Evolutionary conservation across 2,113 vertebrate genomes (phyloP), one percentile per base, ranked within the genome.

Genomic region (Sapayoa aenigma): DNA sequence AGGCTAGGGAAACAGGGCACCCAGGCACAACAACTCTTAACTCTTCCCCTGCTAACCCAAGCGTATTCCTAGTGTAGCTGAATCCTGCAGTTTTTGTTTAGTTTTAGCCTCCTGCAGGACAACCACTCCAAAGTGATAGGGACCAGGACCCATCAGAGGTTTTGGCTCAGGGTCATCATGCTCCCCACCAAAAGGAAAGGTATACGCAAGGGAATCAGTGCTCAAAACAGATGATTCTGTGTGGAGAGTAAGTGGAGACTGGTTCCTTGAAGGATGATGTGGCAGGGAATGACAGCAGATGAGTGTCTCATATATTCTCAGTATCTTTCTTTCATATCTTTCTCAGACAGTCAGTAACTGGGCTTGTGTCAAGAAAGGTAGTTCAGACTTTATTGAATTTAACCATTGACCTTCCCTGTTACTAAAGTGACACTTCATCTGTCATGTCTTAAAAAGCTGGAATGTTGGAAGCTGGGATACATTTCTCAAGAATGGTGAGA

Each of bases 311-410:
- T 22, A 18, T 11, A 12, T 67, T 39, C 60, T 77, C 0, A 0
- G 23, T 22, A 47, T 47, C 46, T 47, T 46, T 20, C 44, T 46
- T 47, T 47, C 44, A 46, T 46, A 46, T 69, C 53, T 80, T 79
- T 76, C 63, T 84, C 71, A 85, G 53, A 21, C 27, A 21, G 24
- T 73, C 75, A 18, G 18, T 68, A 60, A 53, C 22, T 14, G 33
- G 13, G 11, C n/a, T 89, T 76, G 31, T 9, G 8, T 46, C 53
- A 91, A 35, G 42, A 82, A 42, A 1, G 0, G 19, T 37, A 33
- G 49, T 28, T 93, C 58, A 91, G 75, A 49, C 53, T 85, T 87
- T 47, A 59, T 84, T 87, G 76, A 76, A 62, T 27, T 33, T 71
- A 91, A 76, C 35, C 42, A 52, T 35, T 69, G 31, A 37, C 58